Conservation (phyloP, 2,113 vertebrate species). For the Rousettus leschenaultii region DNA sequence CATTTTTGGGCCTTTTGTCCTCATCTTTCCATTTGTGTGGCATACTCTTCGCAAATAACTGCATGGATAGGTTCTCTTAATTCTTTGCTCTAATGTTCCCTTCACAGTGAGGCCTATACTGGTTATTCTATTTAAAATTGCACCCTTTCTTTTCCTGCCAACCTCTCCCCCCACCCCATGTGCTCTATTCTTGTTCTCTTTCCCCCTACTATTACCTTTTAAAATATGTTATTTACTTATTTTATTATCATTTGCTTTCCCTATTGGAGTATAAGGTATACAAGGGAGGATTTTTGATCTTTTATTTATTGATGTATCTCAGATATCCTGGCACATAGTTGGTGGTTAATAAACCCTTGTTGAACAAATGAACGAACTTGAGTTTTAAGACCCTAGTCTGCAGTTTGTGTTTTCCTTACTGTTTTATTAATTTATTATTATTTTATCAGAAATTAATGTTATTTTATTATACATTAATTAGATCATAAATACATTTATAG, state of each 20-base stretch:
- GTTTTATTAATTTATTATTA: neutral
- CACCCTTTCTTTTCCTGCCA: neutral
- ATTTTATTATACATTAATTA: neutral
- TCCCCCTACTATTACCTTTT: neutral
- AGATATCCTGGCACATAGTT: neutral
- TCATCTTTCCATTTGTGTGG: neutral
- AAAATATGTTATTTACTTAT: neutral
- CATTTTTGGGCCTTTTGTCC: neutral
- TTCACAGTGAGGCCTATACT: neutral
- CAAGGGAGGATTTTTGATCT: neutral
- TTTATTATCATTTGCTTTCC: neutral
- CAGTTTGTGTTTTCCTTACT: neutral
- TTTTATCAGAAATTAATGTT: neutral
- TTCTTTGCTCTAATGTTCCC: neutral
- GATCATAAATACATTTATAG: neutral
- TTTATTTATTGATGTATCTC: neutral
- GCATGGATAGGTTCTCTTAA: neutral
- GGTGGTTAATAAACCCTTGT: neutral
- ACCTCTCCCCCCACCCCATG: neutral
- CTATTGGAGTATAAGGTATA: neutral
- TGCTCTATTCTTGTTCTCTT: neutral
- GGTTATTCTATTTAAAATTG: neutral
- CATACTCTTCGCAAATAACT: neutral
- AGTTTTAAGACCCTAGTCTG: neutral
- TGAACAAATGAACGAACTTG: conserved; percentile 9